These are phyloP conservation scores for Toxonevra muliebris DNA, from an alignment of 2,888 invertebrate species.

Conservation along the genomic window DNA sequence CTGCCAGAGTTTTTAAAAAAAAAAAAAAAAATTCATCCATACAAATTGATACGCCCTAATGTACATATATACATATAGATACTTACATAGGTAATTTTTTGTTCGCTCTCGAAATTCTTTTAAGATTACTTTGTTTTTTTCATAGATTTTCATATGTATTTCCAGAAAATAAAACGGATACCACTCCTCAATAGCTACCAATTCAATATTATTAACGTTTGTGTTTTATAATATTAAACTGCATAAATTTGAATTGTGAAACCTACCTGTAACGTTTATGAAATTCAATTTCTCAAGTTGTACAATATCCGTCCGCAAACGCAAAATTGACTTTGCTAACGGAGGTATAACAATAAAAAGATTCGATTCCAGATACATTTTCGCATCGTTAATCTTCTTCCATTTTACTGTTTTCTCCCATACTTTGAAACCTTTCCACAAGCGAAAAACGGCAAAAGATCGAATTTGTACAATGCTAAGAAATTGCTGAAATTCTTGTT, in stretches of 20 bases:
- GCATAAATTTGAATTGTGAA: not conserved
- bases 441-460: slow-evolving; percentile 74
- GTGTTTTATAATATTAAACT: not conserved
- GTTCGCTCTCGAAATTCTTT: slow-evolving; percentile 67
- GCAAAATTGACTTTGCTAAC: slow-evolving; percentile 76
- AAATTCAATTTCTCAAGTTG: slow-evolving; percentile 72
- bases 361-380: slow-evolving; percentile 71
- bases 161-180: slow-evolving; percentile 77
- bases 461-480: slow-evolving; percentile 79
- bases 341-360: slow-evolving; percentile 79
- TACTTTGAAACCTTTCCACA: slow-evolving; percentile 83
- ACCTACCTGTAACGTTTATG: slow-evolving; percentile 67
- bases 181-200: slow-evolving; percentile 66
- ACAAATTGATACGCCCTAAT: no score
- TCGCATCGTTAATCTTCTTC: slow-evolving; percentile 72
- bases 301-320: slow-evolving; percentile 75
- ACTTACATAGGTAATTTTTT: slow-evolving; percentile 69
- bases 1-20: no score
- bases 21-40: no score
- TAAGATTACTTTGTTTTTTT: slow-evolving; percentile 60
- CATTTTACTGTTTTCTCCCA: slow-evolving; percentile 80
- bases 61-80: not conserved
- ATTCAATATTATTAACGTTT: not conserved
- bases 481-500: slow-evolving; percentile 83
- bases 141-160: slow-evolving; percentile 68